Evolutionary conservation across 37 sponge, comb jelly and placozoan genomes (phyloP).

Genomic region (Spongilla lacustris): DNA sequence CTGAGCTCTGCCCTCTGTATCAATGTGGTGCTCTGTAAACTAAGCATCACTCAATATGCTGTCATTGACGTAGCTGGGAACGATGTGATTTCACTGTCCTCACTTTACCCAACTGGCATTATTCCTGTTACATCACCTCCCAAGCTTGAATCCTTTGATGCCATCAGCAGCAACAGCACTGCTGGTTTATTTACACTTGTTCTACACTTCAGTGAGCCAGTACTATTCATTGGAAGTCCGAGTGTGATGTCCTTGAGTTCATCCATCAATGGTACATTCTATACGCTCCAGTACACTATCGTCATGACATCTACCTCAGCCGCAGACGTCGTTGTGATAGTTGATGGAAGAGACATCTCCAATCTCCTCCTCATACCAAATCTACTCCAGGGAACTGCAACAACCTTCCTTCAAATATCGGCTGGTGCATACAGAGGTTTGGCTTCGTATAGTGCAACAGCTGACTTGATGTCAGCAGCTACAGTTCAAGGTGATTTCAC

Average conservation of each 20-base stretch:
- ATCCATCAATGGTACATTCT: neutral
- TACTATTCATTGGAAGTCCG: neutral
- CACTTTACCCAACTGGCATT: neutral
- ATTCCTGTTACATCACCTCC: slow-evolving; percentile 62
- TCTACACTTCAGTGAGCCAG: slow-evolving; percentile 74
- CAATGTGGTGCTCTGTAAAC: slow-evolving; percentile 21
- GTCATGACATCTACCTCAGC: slow-evolving; percentile 26
- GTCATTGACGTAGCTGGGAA: slow-evolving; percentile 82
- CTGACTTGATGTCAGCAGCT: slow-evolving; percentile 24
- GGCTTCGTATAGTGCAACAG: neutral
- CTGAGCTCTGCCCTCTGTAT: slow-evolving; percentile 41
- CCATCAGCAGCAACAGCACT: slow-evolving; percentile 9
- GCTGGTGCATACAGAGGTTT: slow-evolving; percentile 57
- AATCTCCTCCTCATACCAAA: slow-evolving; percentile 33
- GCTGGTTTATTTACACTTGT: slow-evolving; percentile 25
- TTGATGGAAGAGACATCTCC: slow-evolving; percentile 54
- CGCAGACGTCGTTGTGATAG: slow-evolving; percentile 60
- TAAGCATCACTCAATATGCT: slow-evolving; percentile 28
- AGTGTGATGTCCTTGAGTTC: neutral
- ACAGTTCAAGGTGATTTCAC: slow-evolving; percentile 66
- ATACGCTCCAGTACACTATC: slow-evolving; percentile 40
- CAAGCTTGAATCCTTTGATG: slow-evolving; percentile 63
- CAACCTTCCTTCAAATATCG: slow-evolving; percentile 59
- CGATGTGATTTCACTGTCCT: slow-evolving; percentile 16
- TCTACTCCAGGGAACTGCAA: slow-evolving; percentile 37